A percentile compares a stretch with the other conserved stretches of the same genome.
These are phyloP conservation scores for Lampris megalopsis DNA, from an alignment of 2,113 vertebrate species.

Conservation along the genomic window DNA sequence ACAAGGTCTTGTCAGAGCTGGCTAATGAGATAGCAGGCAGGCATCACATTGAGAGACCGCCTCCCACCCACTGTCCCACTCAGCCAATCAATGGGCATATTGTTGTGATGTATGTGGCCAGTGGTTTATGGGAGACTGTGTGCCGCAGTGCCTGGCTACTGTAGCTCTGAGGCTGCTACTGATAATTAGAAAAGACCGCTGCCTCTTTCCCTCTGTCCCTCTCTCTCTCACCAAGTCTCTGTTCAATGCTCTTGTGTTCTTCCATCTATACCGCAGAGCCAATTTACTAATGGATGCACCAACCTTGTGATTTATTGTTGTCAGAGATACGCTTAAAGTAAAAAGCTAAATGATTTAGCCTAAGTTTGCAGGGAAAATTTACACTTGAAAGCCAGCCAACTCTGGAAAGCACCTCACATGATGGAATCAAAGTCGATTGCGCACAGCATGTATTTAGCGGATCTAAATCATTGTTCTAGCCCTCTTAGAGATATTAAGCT, in stretches of 20 bases:
- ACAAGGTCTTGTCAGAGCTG: slow-evolving; percentile 59
- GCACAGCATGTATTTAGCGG: slow-evolving; percentile 72
- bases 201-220: slow-evolving; percentile 44
- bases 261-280: slow-evolving; percentile 68
- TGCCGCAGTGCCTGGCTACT: slow-evolving; percentile 68
- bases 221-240: slow-evolving; percentile 29
- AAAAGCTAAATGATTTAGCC: slow-evolving; percentile 74
- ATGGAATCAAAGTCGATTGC: slow-evolving; percentile 80
- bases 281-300: slow-evolving; percentile 83
- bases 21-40: slow-evolving; percentile 31
- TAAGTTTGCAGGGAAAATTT: slow-evolving; percentile 73
- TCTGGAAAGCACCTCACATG: slow-evolving; percentile 70
- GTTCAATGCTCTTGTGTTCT: slow-evolving; percentile 26
- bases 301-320: slow-evolving; percentile 82
- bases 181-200: slow-evolving; percentile 69
- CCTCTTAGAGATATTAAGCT: slow-evolving; percentile 75
- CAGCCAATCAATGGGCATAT: slow-evolving; percentile 63
- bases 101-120: slow-evolving; percentile 58
- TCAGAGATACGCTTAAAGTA: slow-evolving; percentile 75
- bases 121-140: slow-evolving; percentile 60
- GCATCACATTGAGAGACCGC: slow-evolving; percentile 55
- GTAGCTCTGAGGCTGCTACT: slow-evolving; percentile 59
- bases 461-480: slow-evolving; percentile 73
- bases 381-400: slow-evolving; percentile 77
- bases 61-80: slow-evolving; percentile 55